Evolutionary conservation across 2,888 invertebrate genomes (phyloP).

Genomic region (Lysandra bellargus): DNA sequence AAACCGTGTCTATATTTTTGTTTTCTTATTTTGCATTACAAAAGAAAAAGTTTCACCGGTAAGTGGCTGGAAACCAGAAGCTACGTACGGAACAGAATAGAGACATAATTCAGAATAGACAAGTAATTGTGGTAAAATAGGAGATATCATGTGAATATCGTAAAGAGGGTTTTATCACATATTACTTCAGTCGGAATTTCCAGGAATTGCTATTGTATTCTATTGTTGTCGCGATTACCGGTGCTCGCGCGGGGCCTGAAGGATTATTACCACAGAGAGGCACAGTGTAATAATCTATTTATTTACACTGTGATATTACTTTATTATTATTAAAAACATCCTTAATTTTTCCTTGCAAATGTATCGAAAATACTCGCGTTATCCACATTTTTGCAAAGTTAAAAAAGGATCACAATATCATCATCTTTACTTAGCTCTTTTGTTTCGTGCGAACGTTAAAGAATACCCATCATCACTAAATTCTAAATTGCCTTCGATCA

Average conservation of each 20-base stretch:
- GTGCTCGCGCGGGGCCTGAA: too few species aligned
- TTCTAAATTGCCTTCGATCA: too few species aligned
- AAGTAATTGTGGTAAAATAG: neutral
- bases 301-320: too few species aligned
- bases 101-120: neutral
- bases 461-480: too few species aligned
- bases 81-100: neutral
- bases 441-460: too few species aligned
- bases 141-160: neutral
- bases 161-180: neutral
- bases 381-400: neutral
- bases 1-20: slow-evolving; percentile 10
- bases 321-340: neutral
- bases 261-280: too few species aligned
- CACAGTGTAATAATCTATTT: too few species aligned
- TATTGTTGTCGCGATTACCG: too few species aligned
- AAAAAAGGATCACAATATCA: too few species aligned
- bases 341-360: neutral
- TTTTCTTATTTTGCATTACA: slow-evolving; percentile 16
- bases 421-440: too few species aligned
- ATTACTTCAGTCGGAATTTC: too few species aligned
- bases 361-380: neutral
- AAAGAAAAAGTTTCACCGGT: neutral
- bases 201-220: too few species aligned
- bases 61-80: neutral